These are phyloP conservation scores for Indri indri DNA, from an alignment of 2,113 vertebrate genomes.

Conservation along the genomic window DNA sequence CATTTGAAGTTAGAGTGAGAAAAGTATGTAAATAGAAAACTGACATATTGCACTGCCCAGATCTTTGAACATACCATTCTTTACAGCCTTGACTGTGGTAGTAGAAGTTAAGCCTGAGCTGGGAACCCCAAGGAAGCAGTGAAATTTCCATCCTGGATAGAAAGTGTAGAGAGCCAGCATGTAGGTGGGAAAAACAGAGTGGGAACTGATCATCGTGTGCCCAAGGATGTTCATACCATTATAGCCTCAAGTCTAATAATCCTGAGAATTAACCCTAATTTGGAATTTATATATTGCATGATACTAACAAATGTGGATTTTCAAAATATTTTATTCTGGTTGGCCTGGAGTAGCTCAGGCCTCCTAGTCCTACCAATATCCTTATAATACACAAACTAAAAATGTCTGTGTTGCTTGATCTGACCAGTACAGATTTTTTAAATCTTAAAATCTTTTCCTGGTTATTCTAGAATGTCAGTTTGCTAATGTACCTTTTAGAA, in stretches of 20 bases:
- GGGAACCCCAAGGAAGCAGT: not conserved
- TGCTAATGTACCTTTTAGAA: conserved; percentile 17
- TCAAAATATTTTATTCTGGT: not conserved
- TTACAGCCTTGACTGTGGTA: not conserved
- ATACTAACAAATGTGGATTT: not conserved
- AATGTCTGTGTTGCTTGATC: not conserved
- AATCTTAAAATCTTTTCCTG: conserved; percentile 6
- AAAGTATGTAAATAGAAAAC: not conserved
- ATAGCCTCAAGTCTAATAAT: not conserved
- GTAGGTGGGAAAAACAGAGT: not conserved
- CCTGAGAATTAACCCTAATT: not conserved
- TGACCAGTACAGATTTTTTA: conserved; percentile 14
- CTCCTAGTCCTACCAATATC: not conserved
- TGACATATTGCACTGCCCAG: not conserved
- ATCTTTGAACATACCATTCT: not conserved
- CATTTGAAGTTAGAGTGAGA: not conserved
- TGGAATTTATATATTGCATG: not conserved
- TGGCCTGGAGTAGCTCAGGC: not conserved
- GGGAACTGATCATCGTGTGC: not conserved
- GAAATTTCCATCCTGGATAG: not conserved
- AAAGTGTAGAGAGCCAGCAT: not conserved
- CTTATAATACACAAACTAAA: conserved; percentile 9
- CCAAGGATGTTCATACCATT: not conserved
- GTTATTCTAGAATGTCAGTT: not conserved
- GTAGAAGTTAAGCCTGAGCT: not conserved